A percentile compares a stretch with the other conserved stretches of the same genome.
These are phyloP conservation scores for Xanthorhoe designata DNA, from an alignment of 2,888 invertebrate genomes.

Conservation along the genomic window DNA sequence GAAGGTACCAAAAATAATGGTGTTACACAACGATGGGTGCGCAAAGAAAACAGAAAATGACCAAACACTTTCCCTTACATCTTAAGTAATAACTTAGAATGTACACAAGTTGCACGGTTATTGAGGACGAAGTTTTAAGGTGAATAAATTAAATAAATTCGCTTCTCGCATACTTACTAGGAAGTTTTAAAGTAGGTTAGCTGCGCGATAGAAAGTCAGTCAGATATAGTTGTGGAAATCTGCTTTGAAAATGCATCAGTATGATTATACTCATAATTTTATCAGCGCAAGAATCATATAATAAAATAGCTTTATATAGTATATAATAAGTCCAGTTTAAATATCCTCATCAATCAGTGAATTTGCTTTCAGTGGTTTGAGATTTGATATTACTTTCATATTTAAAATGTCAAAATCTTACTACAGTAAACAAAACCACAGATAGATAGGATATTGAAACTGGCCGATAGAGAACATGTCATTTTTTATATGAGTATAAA, in stretches of 20 bases:
- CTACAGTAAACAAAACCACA: too few species aligned
- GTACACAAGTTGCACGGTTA: conserved; percentile 10
- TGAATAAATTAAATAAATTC: conserved; percentile 38
- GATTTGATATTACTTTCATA: too few species aligned
- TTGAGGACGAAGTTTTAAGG: conserved; percentile 22
- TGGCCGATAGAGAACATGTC: neutral
- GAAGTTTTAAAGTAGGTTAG: conserved; percentile 33
- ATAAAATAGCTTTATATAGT: too few species aligned
- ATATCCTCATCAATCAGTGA: too few species aligned
- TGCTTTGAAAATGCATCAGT: conserved; percentile 15
- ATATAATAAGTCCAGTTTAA: too few species aligned
- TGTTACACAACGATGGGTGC: conserved; percentile 28
- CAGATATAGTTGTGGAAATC: conserved; percentile 31
- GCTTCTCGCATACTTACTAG: conserved; percentile 20
- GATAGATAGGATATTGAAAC: too few species aligned
- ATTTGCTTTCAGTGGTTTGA: too few species aligned
- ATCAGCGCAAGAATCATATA: neutral
- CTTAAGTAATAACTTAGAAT: conserved; percentile 27
- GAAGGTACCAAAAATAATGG: conserved; percentile 15
- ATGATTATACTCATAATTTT: neutral
- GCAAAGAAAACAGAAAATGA: conserved; percentile 15
- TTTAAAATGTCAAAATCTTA: too few species aligned
- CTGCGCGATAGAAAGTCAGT: conserved; percentile 30
- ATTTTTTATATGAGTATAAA: too few species aligned
- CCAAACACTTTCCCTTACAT: conserved; percentile 35